Conservation (phyloP, 1,140 invertebrate species). For the Drusus annulatus region DNA sequence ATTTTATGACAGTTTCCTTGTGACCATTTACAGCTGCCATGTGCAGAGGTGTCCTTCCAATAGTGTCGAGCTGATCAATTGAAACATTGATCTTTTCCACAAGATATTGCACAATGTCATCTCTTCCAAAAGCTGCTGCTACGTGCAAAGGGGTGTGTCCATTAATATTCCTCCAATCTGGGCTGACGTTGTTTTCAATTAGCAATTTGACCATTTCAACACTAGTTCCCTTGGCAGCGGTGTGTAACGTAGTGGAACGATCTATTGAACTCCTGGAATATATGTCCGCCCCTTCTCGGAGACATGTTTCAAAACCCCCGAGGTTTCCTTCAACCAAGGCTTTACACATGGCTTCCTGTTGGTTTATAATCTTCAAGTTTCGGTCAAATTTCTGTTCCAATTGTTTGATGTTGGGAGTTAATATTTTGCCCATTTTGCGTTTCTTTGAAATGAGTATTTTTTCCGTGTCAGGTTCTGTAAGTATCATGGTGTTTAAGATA, state of each 20-base stretch:
- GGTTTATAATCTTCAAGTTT: neutral
- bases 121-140: neutral
- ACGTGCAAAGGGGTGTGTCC: neutral
- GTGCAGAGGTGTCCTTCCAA: neutral
- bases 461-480: neutral
- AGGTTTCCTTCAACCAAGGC: neutral
- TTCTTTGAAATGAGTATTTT: neutral
- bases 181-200: neutral
- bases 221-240: neutral
- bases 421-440: neutral
- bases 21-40: neutral
- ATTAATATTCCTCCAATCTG: neutral
- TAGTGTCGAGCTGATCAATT: neutral
- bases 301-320: neutral
- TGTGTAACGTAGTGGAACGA: neutral
- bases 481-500: neutral
- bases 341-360: neutral
- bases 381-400: neutral
- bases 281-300: neutral
- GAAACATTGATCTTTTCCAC: neutral
- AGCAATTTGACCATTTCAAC: neutral
- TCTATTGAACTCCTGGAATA: neutral
- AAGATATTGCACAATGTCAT: neutral
- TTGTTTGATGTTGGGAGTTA: neutral
- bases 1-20: neutral